Evolutionary conservation across 2,113 vertebrate genomes (phyloP), one percentile per base, ranked within the genome.

Genomic region (Pithys albifrons): DNA sequence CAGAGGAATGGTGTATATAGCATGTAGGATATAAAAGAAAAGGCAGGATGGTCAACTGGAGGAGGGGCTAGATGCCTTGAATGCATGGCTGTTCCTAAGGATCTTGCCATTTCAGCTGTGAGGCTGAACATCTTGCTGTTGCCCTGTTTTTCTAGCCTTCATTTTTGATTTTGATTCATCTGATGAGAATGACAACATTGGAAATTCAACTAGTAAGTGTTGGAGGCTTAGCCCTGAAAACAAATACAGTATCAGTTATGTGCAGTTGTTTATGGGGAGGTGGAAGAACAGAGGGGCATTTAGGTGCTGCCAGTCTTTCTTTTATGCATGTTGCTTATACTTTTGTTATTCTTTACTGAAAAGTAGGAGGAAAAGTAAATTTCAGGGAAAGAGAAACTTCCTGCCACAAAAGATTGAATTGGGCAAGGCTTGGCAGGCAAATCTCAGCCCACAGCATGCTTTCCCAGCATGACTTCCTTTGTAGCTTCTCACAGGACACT

Each of bases 361-460:
- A 25, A 48, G 9, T 0, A 0, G 3, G 24, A 6, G 9, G 2
- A 41, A 12, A 27, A 62, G 24, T 61, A 41, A 45, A 43, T 79
- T 79, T 31, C 3, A 2, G 14, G 25, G 82, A 43, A 70, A 80
- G 52, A 55, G 35, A 74, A 88, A 57, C 72, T 86, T 94, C 69
- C 75, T 95, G 39, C 64, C 41, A 25, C 51, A 31, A 37, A 62
- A 83, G 54, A 41, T 16, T 62, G 67, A 88, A 73, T 41, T 28
- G 69, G 65, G 27, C 59, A 90, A 48, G 45, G 52, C 72, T 81
- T 73, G 37, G 74, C 35, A 57, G 72, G 82, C 70, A 59, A 45
- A 23, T 23, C 49, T 93, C 51, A 11, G 59, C 51, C 67, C 58
- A 20, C 51, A 85, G 83, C 18, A 7, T 74, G 41, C 35, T 73